Evolutionary conservation across 2,797 vertebrate genomes (phyloP).

Genomic region (Poeciliopsis paucimaculata): DNA sequence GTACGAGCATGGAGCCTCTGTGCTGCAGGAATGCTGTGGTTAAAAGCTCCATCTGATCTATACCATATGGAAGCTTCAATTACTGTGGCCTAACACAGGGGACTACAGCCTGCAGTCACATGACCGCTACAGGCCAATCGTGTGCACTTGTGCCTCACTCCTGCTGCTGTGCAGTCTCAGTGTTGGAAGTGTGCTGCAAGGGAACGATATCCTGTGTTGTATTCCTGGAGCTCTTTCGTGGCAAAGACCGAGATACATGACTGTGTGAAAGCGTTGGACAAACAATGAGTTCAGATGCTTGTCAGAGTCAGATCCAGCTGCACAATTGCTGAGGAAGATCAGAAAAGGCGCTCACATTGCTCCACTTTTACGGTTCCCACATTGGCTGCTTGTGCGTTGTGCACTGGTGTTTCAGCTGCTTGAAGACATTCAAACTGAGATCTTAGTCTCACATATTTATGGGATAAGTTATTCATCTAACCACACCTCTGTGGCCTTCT

Average conservation of each 20-base stretch:
- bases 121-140: conserved; percentile 77
- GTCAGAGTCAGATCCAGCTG: not conserved
- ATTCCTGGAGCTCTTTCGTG: conserved; percentile 39
- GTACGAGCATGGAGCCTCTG: conserved; percentile 47
- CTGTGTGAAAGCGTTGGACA: not conserved
- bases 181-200: conserved; percentile 70
- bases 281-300: not conserved
- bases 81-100: conserved; percentile 78
- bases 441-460: not conserved
- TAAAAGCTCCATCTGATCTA: conserved; percentile 80
- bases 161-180: conserved; percentile 70
- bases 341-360: not conserved
- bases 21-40: conserved; percentile 80
- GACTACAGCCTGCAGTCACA: conserved; percentile 78
- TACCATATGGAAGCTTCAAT: conserved; percentile 85
- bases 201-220: conserved; percentile 51
- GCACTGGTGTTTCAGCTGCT: not conserved
- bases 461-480: not conserved
- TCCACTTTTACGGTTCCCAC: not conserved
- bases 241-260: conserved; percentile 8
- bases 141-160: conserved; percentile 56
- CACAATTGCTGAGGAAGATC: not conserved
- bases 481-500: not conserved
- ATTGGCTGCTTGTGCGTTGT: not conserved
- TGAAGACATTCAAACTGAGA: not conserved